A percentile compares a stretch with the other conserved stretches of the same genome.
Evolutionary conservation across 2,113 vertebrate genomes (phyloP).

Genomic region (Polyodon spathula): DNA sequence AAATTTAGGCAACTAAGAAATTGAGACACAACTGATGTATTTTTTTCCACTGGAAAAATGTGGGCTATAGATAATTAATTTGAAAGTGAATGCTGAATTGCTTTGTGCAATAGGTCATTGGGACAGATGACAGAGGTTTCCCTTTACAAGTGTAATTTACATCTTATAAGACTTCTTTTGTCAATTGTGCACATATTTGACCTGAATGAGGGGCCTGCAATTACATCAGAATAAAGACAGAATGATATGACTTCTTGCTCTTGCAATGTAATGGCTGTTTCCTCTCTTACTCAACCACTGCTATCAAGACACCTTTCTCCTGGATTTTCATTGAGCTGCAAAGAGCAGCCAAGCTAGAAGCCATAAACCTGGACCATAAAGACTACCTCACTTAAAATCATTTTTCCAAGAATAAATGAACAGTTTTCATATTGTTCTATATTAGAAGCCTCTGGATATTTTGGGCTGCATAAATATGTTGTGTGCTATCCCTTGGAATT

Average conservation of each 20-base stretch:
- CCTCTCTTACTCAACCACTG: slow-evolving; percentile 24
- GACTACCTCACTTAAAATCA: neutral
- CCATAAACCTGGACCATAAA: too few species aligned
- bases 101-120: neutral
- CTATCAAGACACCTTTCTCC: neutral
- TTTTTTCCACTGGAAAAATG: slow-evolving; percentile 4
- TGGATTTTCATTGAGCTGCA: slow-evolving; percentile 14
- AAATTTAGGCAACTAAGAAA: neutral
- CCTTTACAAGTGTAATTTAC: neutral
- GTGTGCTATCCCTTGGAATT: neutral
- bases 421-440: slow-evolving; percentile 2
- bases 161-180: neutral
- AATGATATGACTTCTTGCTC: slow-evolving; percentile 33
- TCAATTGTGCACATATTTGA: slow-evolving; percentile 1
- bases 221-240: neutral
- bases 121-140: neutral
- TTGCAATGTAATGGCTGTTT: slow-evolving; percentile 11
- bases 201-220: neutral
- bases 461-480: neutral
- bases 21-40: neutral
- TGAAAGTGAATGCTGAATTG: slow-evolving; percentile 1
- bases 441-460: neutral
- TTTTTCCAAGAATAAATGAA: neutral
- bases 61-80: neutral
- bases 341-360: neutral